Evolutionary conservation across 1,140 invertebrate species (phyloP).

Genomic region (Yoshiicerus persimilis): DNA sequence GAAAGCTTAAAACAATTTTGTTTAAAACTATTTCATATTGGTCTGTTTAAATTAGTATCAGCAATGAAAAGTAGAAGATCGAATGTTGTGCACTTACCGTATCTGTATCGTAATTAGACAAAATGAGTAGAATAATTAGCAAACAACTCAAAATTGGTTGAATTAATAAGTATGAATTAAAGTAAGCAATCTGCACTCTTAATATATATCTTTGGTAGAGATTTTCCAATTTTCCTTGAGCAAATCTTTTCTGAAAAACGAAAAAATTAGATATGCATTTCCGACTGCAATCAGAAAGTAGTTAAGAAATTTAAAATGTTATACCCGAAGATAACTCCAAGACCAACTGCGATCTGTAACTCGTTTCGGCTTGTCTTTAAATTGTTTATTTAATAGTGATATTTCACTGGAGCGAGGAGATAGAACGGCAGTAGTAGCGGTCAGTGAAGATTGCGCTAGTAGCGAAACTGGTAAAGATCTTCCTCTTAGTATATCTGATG

Average conservation of each 20-base stretch:
- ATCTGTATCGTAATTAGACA: background rate
- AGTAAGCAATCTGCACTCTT: conserved; percentile 72
- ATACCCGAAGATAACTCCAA: conserved; percentile 50
- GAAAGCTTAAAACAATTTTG: no score
- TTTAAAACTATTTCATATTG: no score
- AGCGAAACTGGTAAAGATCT: background rate
- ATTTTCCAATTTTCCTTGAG: conserved; percentile 69
- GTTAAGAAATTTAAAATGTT: conserved; percentile 39
- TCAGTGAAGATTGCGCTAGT: background rate
- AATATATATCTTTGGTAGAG: conserved; percentile 73
- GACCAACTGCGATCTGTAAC: conserved; percentile 51
- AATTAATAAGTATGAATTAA: conserved; percentile 72
- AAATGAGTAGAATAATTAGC: conserved; percentile 64
- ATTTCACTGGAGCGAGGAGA: background rate
- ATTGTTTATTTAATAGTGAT: background rate
- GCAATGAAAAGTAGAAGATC: background rate
- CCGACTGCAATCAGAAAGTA: background rate
- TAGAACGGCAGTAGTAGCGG: no score
- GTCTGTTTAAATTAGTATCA: background rate
- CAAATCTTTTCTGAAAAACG: conserved; percentile 67
- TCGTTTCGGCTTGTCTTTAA: background rate
- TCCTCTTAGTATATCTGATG: background rate
- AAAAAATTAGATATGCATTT: background rate
- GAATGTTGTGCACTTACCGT: background rate
- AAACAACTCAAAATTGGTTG: conserved; percentile 64